Evolutionary conservation across 2,888 invertebrate genomes (phyloP).

Genomic region (Sinhomidia bicolor): DNA sequence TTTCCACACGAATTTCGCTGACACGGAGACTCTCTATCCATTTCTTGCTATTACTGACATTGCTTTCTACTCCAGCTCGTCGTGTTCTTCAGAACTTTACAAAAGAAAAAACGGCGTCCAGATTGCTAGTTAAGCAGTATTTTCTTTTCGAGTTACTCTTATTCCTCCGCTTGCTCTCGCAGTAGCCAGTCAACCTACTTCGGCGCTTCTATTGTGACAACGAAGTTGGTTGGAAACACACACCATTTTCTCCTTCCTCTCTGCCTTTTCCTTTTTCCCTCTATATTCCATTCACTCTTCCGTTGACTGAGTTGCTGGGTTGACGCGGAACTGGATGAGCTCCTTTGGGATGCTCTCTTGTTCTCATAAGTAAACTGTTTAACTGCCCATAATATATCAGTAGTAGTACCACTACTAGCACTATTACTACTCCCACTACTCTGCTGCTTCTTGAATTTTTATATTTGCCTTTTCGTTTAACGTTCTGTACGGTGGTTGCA

Average conservation of each 20-base stretch:
- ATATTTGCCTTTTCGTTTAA: slow-evolving; percentile 21
- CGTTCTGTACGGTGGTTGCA: background rate
- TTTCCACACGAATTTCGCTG: background rate
- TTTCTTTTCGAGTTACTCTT: slow-evolving; percentile 17
- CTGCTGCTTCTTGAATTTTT: slow-evolving; percentile 42
- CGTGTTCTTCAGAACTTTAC: slow-evolving; percentile 10
- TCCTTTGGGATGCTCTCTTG: slow-evolving; percentile 57
- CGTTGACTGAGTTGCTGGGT: slow-evolving; percentile 46
- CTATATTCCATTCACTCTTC: slow-evolving; percentile 56
- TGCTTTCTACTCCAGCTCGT: slow-evolving; percentile 3
- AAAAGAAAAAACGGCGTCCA: background rate
- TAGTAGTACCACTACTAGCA: background rate
- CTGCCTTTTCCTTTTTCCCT: slow-evolving; percentile 24
- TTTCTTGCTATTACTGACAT: slow-evolving; percentile 1
- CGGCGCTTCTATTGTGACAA: background rate
- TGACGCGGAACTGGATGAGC: slow-evolving; percentile 60
- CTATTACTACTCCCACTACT: background rate
- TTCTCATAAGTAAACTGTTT: slow-evolving; percentile 54
- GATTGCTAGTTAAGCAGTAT: background rate
- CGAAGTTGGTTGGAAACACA: slow-evolving; percentile 20
- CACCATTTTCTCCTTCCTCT: slow-evolving; percentile 21
- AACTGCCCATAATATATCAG: slow-evolving; percentile 40
- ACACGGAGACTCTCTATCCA: background rate
- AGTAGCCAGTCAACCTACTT: slow-evolving; percentile 34
- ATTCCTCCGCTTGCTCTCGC: background rate